Conservation (phyloP, 2,113 vertebrate species). For the Pionites leucogaster region DNA sequence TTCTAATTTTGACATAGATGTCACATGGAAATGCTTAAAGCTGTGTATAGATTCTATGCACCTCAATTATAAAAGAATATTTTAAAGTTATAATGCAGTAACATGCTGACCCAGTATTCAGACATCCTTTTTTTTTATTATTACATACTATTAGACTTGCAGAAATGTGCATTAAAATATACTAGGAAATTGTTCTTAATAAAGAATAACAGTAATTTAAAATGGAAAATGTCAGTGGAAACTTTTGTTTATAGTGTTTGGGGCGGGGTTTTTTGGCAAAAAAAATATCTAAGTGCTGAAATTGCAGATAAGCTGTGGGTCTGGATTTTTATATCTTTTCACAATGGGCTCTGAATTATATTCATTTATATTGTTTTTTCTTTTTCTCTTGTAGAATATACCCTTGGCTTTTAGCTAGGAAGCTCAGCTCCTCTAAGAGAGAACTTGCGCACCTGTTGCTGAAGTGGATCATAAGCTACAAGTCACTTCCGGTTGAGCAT, state of each 20-base stretch:
- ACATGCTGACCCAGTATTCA: not conserved
- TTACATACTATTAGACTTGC: not conserved
- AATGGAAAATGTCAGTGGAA: not conserved
- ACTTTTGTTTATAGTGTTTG: not conserved
- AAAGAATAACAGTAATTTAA: not conserved
- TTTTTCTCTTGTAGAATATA: not conserved
- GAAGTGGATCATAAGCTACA: not conserved
- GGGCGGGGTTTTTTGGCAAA: accelerated
- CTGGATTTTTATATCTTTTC: not conserved
- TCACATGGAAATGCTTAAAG: not conserved
- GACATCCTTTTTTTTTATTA: not conserved
- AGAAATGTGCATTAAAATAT: not conserved
- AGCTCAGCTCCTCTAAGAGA: not conserved
- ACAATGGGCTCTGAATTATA: not conserved
- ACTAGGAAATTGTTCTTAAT: not conserved
- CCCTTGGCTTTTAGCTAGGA: not conserved
- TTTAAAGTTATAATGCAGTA: not conserved
- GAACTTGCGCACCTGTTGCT: not conserved
- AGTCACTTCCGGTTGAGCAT: not conserved
- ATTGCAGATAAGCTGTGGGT: not conserved
- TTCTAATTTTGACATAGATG: not conserved
- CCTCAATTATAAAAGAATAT: not conserved
- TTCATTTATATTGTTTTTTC: accelerated
- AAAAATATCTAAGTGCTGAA: not conserved
- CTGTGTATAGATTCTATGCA: not conserved